Evolutionary conservation across 92 coral and sea anemone genomes (phyloP).

Genomic region (Metridium senile): DNA sequence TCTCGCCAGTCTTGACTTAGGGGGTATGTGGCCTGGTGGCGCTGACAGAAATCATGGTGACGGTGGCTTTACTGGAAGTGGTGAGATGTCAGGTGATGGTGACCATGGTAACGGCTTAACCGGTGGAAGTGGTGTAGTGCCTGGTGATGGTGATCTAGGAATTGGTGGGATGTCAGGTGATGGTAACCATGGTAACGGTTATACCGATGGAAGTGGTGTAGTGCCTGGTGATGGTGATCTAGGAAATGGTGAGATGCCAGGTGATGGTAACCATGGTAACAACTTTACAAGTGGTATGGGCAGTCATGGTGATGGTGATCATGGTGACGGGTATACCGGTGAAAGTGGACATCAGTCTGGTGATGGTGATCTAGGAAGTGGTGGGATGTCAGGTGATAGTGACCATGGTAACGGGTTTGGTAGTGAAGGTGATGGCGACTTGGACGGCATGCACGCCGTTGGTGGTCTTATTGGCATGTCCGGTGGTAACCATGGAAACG

Average conservation of each 20-base stretch:
- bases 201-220: not conserved
- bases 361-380: not conserved
- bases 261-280: not conserved
- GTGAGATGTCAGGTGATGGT: not conserved
- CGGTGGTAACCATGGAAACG: not conserved
- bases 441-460: not conserved
- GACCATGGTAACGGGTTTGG: not conserved
- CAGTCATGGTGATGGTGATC: not conserved
- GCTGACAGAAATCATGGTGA: not conserved
- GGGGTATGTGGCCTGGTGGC: not conserved
- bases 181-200: not conserved
- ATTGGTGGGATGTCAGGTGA: not conserved
- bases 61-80: slow-evolving; percentile 5
- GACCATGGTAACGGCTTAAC: not conserved
- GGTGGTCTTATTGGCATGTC: not conserved
- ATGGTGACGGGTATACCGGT: not conserved
- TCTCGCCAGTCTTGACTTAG: not conserved
- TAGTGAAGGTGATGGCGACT: not conserved
- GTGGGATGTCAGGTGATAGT: not conserved
- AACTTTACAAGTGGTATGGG: not conserved
- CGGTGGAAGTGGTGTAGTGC: not conserved
- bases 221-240: not conserved
- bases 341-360: not conserved
- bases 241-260: not conserved
- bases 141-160: not conserved